phyloP scores from a whole-genome alignment of 92 coral and sea anemone genomes.

The Zoanthus solanderi region DNA sequence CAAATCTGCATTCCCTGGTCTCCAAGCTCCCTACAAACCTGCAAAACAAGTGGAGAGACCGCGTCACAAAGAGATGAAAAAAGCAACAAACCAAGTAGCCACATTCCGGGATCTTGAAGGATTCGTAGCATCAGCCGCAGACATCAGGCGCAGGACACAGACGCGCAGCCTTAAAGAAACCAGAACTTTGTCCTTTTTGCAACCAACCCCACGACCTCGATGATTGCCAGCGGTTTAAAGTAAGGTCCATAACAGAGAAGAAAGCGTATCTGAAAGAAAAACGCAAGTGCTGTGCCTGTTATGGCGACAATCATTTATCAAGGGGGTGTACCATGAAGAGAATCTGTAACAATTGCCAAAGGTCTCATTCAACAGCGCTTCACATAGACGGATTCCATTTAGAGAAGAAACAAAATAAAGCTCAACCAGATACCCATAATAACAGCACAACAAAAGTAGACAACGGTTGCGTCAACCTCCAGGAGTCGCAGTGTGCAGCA shows the following conservation, averaged over 20 bases:
- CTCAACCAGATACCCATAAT: too few relatives aligned
- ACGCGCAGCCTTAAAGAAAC: background rate
- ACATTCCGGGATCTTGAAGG: conserved; percentile 40
- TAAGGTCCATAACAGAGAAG: conserved; percentile 57
- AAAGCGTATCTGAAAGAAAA: conserved; percentile 49
- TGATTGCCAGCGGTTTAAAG: conserved; percentile 53
- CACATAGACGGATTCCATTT: too few relatives aligned
- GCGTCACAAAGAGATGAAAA: conserved; percentile 35
- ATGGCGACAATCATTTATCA: conserved; percentile 58
- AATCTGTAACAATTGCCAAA: background rate
- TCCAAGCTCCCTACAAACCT: conserved; percentile 53
- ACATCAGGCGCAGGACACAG: conserved; percentile 52
- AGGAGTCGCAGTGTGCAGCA: too few relatives aligned
- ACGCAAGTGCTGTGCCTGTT: conserved; percentile 48
- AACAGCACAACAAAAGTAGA: too few relatives aligned
- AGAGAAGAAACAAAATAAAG: too few relatives aligned
- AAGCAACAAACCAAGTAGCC: background rate
- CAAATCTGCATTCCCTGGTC: conserved; percentile 66
- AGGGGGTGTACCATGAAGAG: conserved; percentile 53
- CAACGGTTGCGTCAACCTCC: too few relatives aligned
- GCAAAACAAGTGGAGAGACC: conserved; percentile 69
- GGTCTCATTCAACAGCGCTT: background rate
- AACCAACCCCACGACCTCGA: conserved; percentile 54
- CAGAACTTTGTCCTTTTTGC: conserved; percentile 46
- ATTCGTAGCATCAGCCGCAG: conserved; percentile 55